A percentile compares a stretch with the other conserved stretches of the same genome.
These are phyloP conservation scores for Eueides isabella DNA, from an alignment of 1,140 invertebrate genomes.

Conservation along the genomic window DNA sequence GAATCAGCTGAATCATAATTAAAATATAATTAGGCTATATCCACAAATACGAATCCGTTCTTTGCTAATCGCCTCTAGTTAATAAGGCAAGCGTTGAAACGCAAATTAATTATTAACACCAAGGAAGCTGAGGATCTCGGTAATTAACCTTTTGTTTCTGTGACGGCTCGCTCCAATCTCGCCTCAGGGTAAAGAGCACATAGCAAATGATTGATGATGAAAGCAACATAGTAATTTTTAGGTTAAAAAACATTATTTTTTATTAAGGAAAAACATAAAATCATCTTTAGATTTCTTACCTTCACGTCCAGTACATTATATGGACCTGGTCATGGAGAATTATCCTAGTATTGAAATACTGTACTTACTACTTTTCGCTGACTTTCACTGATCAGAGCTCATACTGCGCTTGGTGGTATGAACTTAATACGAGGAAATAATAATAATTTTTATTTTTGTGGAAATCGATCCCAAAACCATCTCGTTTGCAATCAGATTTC, in stretches of 20 bases:
- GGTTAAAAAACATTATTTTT: background rate
- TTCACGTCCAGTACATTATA: no score
- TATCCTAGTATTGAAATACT: no score
- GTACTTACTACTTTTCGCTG: no score
- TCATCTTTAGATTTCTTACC: background rate
- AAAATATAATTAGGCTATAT: slow-evolving; percentile 22
- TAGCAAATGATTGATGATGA: slow-evolving; percentile 6
- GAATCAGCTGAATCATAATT: slow-evolving; percentile 29
- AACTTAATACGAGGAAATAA: no score
- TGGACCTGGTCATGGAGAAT: no score
- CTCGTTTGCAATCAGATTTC: no score
- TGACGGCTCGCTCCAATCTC: slow-evolving; percentile 12
- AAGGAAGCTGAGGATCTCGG: slow-evolving; percentile 16
- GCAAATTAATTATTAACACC: slow-evolving; percentile 28
- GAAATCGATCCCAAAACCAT: no score
- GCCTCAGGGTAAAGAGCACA: background rate
- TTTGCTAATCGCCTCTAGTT: slow-evolving; percentile 24
- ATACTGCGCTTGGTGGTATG: no score
- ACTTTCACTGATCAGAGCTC: no score
- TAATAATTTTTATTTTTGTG: no score
- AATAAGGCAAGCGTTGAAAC: slow-evolving; percentile 26
- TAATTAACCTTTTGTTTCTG: slow-evolving; percentile 28
- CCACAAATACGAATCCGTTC: slow-evolving; percentile 28
- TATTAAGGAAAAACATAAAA: background rate
- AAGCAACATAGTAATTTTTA: slow-evolving; percentile 7